Conservation (phyloP, 2,888 invertebrate species). For the Agrotis puta region DNA sequence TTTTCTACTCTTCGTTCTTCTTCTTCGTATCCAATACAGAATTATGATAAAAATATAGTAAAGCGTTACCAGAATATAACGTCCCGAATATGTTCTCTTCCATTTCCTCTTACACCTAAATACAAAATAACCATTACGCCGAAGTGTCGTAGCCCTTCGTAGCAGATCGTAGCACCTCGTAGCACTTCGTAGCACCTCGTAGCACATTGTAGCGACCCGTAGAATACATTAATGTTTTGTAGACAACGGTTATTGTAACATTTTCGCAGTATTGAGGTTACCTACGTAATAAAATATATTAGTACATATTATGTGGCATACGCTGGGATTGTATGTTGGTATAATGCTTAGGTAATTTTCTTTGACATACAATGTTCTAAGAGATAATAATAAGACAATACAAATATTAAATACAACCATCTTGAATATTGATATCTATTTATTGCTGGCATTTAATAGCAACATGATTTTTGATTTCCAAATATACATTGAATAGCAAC, state of each 20-base stretch:
- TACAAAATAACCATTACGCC: slow-evolving; percentile 56
- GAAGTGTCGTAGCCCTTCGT: slow-evolving; percentile 60
- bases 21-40: background rate
- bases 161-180: slow-evolving; percentile 58
- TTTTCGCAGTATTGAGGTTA: slow-evolving; percentile 44
- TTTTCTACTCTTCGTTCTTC: too few relatives aligned
- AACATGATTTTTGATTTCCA: slow-evolving; percentile 1
- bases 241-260: slow-evolving; percentile 59
- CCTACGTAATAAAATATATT: slow-evolving; percentile 37
- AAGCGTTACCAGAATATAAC: slow-evolving; percentile 8
- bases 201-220: slow-evolving; percentile 51
- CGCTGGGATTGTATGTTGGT: background rate
- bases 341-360: slow-evolving; percentile 6
- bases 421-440: background rate
- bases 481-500: background rate
- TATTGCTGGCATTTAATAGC: background rate
- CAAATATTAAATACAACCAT: background rate
- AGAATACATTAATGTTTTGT: slow-evolving; percentile 52
- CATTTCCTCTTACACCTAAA: slow-evolving; percentile 37
- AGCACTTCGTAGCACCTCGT: slow-evolving; percentile 58
- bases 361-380: background rate
- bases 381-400: background rate
- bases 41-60: slow-evolving; percentile 13
- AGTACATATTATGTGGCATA: slow-evolving; percentile 1
- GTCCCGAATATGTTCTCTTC: slow-evolving; percentile 17